These are phyloP conservation scores for Ophiothrix spiculata DNA, from an alignment of 35 echinoderm and acorn worm species.

Conservation along the genomic window DNA sequence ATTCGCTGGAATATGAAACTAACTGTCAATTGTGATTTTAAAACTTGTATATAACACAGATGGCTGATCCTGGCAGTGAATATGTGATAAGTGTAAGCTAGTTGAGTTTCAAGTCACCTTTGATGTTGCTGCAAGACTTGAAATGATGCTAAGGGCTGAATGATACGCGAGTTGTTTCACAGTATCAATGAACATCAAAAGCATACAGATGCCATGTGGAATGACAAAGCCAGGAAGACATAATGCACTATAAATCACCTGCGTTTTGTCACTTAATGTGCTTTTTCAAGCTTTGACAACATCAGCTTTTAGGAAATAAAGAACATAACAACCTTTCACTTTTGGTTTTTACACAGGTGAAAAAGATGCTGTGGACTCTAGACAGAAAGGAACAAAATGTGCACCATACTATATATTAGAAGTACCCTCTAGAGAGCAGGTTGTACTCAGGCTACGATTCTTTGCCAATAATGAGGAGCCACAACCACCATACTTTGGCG, in stretches of 20 bases:
- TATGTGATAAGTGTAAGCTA: too few relatives aligned
- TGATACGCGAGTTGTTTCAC: not conserved
- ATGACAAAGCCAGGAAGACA: too few relatives aligned
- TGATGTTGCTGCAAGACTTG: too few relatives aligned
- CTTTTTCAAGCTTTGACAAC: too few relatives aligned
- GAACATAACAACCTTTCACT: not conserved
- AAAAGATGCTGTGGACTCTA: conserved; percentile 70
- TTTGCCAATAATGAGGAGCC: conserved; percentile 68
- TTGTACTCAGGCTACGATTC: conserved; percentile 51
- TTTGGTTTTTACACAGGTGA: conserved; percentile 47
- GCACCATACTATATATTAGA: conserved; percentile 82
- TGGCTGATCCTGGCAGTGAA: too few relatives aligned
- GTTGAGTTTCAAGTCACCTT: too few relatives aligned
- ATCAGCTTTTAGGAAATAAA: not conserved
- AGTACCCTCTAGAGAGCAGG: conserved; percentile 74
- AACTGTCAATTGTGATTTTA: too few relatives aligned
- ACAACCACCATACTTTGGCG: conserved; percentile 63
- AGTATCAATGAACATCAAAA: too few relatives aligned
- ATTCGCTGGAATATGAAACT: too few relatives aligned
- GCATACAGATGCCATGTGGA: too few relatives aligned
- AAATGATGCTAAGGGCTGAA: not conserved
- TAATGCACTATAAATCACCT: not conserved
- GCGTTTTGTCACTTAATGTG: too few relatives aligned
- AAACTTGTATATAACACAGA: too few relatives aligned
- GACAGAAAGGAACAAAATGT: conserved; percentile 80